Conservation (phyloP, 2,888 invertebrate genomes). For the Adelognathus sp. region DNA sequence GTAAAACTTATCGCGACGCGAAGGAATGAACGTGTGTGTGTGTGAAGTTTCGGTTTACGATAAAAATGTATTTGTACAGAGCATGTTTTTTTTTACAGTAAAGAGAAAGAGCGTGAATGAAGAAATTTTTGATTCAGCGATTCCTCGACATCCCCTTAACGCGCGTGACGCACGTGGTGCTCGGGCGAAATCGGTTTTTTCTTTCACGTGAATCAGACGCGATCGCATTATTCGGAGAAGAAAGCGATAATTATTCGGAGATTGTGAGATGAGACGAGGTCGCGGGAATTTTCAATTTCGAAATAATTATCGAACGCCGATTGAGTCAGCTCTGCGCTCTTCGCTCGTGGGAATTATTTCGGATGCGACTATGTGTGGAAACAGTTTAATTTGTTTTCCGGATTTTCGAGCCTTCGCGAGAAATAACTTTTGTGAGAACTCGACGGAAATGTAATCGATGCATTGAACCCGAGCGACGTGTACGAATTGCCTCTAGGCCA, state of each 20-base stretch:
- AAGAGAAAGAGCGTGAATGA: not conserved
- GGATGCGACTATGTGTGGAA: not conserved
- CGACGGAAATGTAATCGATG: not conserved
- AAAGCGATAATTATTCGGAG: slow-evolving; percentile 33
- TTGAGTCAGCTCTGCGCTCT: slow-evolving; percentile 9
- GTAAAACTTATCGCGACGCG: not conserved
- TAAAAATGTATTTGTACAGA: slow-evolving; percentile 50
- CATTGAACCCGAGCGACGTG: not conserved
- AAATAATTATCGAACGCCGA: slow-evolving; percentile 10
- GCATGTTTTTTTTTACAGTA: slow-evolving; percentile 7
- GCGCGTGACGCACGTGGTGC: not conserved
- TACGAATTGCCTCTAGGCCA: slow-evolving; percentile 14
- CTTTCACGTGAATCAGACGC: slow-evolving; percentile 23
- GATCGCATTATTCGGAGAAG: not conserved
- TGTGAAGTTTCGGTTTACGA: too few relatives aligned
- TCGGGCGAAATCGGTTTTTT: not conserved
- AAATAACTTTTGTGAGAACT: not conserved
- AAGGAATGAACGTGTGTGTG: not conserved
- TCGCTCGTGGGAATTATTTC: not conserved
- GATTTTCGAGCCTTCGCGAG: not conserved
- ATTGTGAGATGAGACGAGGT: slow-evolving; percentile 14
- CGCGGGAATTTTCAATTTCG: slow-evolving; percentile 2
- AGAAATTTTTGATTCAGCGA: slow-evolving; percentile 1
- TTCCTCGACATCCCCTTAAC: not conserved
- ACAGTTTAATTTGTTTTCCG: not conserved